Percentiles rank a stretch among this genome's conserved stretches.
phyloP scores from a whole-genome alignment of 1,140 invertebrate species.

The Agraylea sexmaculata region DNA sequence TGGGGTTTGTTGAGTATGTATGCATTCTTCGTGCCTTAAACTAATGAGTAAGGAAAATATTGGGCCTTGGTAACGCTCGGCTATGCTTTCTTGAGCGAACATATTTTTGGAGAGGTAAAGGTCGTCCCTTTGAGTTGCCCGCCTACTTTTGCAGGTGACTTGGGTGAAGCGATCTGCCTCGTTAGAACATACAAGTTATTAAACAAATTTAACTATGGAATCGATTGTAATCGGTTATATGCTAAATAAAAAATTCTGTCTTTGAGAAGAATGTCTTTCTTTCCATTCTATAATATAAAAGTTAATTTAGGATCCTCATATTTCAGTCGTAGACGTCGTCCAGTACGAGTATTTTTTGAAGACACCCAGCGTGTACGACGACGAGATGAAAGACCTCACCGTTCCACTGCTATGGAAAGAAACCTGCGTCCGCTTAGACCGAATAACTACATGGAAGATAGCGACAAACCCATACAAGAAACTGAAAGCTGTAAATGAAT shows the following conservation, averaged over 20 bases:
- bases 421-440: conserved; percentile 26
- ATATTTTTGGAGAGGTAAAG: conserved; percentile 61
- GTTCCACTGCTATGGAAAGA: conserved; percentile 9
- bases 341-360: conserved; percentile 38
- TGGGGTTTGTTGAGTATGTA: too few relatives aligned
- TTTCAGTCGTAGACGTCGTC: conserved; percentile 33
- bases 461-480: conserved; percentile 39
- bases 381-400: conserved; percentile 2
- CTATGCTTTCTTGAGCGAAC: conserved; percentile 48
- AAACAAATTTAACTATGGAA: too few relatives aligned
- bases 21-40: conserved; percentile 61
- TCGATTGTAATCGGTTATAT: too few relatives aligned
- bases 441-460: conserved; percentile 40
- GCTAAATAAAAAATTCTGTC: too few relatives aligned
- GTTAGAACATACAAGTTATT: too few relatives aligned
- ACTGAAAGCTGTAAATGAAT: conserved; percentile 20
- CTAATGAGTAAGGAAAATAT: conserved; percentile 83
- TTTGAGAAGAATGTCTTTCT: too few relatives aligned
- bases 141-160: conserved; percentile 55
- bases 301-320: too few relatives aligned
- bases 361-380: conserved; percentile 31
- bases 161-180: conserved; percentile 60
- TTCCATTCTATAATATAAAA: too few relatives aligned
- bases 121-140: conserved; percentile 53
- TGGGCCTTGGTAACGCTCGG: conserved; percentile 70